These are phyloP conservation scores for Eulemur mongoz DNA, from an alignment of 2,797 vertebrate species.

Conservation along the genomic window DNA sequence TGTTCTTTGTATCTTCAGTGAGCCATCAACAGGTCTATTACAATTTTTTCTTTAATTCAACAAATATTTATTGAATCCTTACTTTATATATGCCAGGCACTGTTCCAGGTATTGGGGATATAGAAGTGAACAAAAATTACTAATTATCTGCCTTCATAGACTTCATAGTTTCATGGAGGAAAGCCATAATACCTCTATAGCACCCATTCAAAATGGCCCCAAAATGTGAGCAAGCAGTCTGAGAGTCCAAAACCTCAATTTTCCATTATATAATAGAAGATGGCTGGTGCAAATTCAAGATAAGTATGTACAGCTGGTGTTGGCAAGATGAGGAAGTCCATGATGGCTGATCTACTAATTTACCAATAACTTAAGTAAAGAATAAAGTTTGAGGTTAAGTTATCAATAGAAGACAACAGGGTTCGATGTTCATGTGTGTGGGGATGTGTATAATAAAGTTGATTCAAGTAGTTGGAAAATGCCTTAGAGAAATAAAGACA, in stretches of 20 bases:
- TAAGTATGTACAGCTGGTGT: neutral
- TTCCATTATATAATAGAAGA: neutral
- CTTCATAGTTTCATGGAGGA: neutral
- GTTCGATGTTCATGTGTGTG: neutral
- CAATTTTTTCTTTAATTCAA: neutral
- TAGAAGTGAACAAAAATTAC: neutral
- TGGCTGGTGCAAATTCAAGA: neutral
- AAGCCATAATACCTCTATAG: neutral
- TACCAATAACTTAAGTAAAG: neutral
- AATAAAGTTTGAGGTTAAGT: neutral
- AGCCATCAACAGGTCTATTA: neutral
- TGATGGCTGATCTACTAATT: neutral
- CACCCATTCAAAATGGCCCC: neutral
- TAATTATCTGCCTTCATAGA: neutral
- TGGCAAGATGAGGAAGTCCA: neutral
- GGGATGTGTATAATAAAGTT: neutral
- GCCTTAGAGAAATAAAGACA: neutral
- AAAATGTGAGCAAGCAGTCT: neutral
- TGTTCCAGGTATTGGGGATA: neutral
- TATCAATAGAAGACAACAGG: neutral
- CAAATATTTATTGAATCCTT: neutral
- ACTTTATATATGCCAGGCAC: neutral
- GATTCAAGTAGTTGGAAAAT: neutral
- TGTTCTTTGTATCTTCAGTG: neutral
- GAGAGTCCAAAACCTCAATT: neutral